Conservation (phyloP, 2,113 vertebrate species). For the Charina bottae region DNA sequence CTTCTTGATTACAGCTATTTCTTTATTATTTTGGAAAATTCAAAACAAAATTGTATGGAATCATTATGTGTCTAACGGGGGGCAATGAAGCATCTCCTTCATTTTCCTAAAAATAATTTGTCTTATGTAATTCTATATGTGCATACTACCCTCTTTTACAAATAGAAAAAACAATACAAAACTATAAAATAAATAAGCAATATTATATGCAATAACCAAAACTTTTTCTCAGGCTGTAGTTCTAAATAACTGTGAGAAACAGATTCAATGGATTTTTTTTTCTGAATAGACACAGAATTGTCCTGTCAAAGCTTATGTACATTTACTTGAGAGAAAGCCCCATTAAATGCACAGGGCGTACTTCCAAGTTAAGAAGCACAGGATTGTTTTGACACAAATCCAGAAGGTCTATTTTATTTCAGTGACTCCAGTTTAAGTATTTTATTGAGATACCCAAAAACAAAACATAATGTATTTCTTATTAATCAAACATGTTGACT, state of each 20-base stretch:
- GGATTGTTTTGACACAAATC: background rate
- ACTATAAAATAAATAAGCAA: background rate
- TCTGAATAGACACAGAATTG: background rate
- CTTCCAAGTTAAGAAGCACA: background rate
- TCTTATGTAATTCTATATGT: background rate
- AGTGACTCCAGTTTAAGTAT: background rate
- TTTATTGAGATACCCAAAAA: background rate
- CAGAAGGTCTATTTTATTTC: background rate
- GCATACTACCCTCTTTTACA: background rate
- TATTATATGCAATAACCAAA: background rate
- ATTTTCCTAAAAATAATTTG: background rate
- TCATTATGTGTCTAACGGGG: background rate
- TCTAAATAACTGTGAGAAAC: background rate
- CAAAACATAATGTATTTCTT: background rate
- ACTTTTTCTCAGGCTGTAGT: background rate
- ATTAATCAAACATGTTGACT: conserved; percentile 9
- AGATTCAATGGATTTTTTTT: background rate
- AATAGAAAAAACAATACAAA: background rate
- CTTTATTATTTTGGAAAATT: background rate
- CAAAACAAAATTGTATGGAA: background rate
- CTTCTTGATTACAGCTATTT: background rate
- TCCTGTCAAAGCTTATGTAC: background rate
- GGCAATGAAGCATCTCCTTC: background rate
- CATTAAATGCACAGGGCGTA: background rate
- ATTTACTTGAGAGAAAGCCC: background rate